Percentiles rank a stretch among this genome's conserved stretches.
These are phyloP conservation scores for Gymnocheta viridis DNA, from an alignment of 2,888 invertebrate species.

Conservation along the genomic window DNA sequence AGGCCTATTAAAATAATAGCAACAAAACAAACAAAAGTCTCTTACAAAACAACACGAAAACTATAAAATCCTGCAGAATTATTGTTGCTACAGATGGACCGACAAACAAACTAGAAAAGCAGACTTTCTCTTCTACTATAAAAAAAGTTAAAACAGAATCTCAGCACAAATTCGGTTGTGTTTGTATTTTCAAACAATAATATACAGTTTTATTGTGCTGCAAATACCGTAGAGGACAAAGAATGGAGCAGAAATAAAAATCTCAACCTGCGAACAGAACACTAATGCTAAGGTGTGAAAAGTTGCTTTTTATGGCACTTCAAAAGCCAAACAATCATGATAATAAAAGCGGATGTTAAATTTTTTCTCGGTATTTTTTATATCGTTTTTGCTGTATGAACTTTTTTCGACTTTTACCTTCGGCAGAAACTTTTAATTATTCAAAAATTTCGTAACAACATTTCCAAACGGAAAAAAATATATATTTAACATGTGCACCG, in stretches of 20 bases:
- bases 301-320: not conserved
- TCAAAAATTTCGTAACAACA: too few relatives aligned
- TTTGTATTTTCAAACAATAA: not conserved
- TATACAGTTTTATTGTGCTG: not conserved
- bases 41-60: not conserved
- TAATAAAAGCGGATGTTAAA: not conserved
- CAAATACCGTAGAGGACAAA: not conserved
- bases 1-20: slow-evolving; percentile 62
- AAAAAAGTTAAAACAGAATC: not conserved
- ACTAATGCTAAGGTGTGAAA: not conserved
- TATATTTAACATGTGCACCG: too few relatives aligned
- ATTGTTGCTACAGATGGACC: too few relatives aligned
- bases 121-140: not conserved
- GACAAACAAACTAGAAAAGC: not conserved
- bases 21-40: slow-evolving; percentile 11
- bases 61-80: slow-evolving; percentile 8
- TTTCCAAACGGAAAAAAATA: too few relatives aligned
- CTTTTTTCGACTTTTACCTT: not conserved
- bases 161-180: not conserved
- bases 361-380: not conserved
- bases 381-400: not conserved
- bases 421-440: too few relatives aligned
- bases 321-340: not conserved
- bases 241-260: not conserved
- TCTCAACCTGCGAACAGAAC: not conserved